A percentile compares a stretch with the other conserved stretches of the same genome.
phyloP scores from a whole-genome alignment of 1,140 invertebrate genomes.

The Leptopilina clavipes region DNA sequence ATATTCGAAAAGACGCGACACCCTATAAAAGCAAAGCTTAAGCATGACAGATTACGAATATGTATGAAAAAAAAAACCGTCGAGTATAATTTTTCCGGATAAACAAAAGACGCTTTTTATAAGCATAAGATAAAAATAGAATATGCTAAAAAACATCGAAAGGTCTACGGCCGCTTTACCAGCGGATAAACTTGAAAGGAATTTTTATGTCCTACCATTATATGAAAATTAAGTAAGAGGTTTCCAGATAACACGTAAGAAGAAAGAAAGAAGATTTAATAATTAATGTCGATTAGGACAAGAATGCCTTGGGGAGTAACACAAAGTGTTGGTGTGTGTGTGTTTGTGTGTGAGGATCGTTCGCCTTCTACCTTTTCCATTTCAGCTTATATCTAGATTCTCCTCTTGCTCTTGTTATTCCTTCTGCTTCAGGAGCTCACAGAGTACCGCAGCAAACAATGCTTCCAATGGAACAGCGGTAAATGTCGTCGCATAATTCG shows the following conservation, averaged over 20 bases:
- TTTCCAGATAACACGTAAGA: too few relatives aligned
- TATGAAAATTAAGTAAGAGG: not conserved
- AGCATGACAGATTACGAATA: too few relatives aligned
- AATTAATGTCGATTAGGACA: not conserved
- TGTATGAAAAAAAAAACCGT: too few relatives aligned
- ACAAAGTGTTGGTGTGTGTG: conserved; percentile 49
- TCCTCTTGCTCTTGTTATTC: not conserved
- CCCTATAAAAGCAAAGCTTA: too few relatives aligned
- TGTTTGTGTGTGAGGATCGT: conserved; percentile 48
- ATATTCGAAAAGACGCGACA: too few relatives aligned
- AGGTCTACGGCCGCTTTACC: too few relatives aligned
- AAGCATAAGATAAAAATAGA: too few relatives aligned
- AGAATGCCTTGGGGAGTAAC: conserved; percentile 52
- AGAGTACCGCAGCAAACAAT: conserved; percentile 54
- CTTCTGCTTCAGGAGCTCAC: conserved; percentile 4
- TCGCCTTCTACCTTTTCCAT: conserved; percentile 40
- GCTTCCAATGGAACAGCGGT: conserved; percentile 48
- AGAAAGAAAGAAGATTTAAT: not conserved
- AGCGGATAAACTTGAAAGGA: not conserved
- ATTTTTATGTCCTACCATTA: not conserved
- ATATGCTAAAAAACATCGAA: too few relatives aligned
- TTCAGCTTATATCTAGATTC: conserved; percentile 14
- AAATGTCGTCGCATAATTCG: conserved; percentile 51
- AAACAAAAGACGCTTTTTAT: too few relatives aligned
- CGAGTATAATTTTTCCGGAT: too few relatives aligned